phyloP scores from a whole-genome alignment of 2,797 vertebrate species.

The Podargus strigoides region DNA sequence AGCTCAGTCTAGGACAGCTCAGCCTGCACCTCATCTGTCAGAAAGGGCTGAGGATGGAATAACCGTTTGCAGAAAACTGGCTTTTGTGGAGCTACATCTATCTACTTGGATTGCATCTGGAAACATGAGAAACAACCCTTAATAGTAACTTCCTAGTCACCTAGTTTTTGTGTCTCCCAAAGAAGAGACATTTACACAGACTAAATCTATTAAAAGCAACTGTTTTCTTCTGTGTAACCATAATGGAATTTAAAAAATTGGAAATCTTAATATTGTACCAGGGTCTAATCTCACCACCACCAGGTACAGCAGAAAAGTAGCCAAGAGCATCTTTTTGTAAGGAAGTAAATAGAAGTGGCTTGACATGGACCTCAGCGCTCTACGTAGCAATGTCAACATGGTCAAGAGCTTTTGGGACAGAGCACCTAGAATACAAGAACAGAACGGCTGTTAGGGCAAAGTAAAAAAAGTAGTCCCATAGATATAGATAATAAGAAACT shows the following conservation, averaged over 20 bases:
- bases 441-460: neutral
- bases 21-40: neutral
- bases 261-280: conserved; percentile 72
- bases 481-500: neutral
- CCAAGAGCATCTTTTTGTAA: conserved; percentile 79
- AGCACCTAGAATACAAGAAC: conserved; percentile 68
- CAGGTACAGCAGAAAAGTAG: conserved; percentile 83
- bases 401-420: conserved; percentile 72
- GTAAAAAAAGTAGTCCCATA: neutral
- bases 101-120: neutral
- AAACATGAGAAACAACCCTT: neutral
- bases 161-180: neutral
- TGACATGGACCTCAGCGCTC: conserved; percentile 66
- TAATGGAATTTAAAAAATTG: neutral
- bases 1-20: neutral
- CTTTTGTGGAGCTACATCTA: neutral
- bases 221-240: neutral
- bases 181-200: neutral
- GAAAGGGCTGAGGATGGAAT: neutral
- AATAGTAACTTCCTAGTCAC: neutral
- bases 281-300: conserved; percentile 87
- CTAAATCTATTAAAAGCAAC: neutral
- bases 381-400: conserved; percentile 71
- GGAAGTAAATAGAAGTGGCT: conserved; percentile 70
- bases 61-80: neutral